phyloP scores from a whole-genome alignment of 2,888 invertebrate genomes.

The Dioctria rufipes region DNA sequence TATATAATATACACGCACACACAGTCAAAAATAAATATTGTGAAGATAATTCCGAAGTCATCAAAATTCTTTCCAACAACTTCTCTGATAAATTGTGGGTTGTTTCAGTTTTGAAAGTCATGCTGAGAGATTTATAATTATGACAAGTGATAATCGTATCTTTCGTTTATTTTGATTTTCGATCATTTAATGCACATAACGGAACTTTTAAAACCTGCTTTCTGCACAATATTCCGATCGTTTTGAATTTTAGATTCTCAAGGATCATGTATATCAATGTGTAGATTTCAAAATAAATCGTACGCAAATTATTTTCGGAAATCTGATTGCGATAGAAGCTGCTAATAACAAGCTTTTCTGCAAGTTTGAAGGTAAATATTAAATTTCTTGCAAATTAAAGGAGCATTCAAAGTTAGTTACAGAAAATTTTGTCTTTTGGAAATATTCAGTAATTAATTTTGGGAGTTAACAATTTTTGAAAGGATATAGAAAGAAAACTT shows the following conservation, averaged over 20 bases:
- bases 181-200: background rate
- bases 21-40: background rate
- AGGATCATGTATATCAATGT: background rate
- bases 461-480: too few species aligned
- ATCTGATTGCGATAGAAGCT: too few species aligned
- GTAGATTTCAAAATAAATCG: too few species aligned
- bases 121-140: conserved; percentile 41
- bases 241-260: background rate
- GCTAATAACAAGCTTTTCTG: too few species aligned
- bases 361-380: too few species aligned
- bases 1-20: background rate
- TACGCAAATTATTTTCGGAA: too few species aligned
- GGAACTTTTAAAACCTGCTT: background rate
- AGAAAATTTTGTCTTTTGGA: too few species aligned
- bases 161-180: background rate
- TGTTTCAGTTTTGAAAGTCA: background rate
- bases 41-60: conserved; percentile 1
- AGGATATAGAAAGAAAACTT: too few species aligned
- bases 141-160: conserved; percentile 27
- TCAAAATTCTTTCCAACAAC: background rate
- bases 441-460: too few species aligned
- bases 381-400: too few species aligned
- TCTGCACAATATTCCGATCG: too few species aligned
- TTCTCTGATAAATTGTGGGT: background rate
- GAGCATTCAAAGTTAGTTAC: too few species aligned